phyloP scores from a whole-genome alignment of 2,113 vertebrate genomes.

The Seriola aureovittata region DNA sequence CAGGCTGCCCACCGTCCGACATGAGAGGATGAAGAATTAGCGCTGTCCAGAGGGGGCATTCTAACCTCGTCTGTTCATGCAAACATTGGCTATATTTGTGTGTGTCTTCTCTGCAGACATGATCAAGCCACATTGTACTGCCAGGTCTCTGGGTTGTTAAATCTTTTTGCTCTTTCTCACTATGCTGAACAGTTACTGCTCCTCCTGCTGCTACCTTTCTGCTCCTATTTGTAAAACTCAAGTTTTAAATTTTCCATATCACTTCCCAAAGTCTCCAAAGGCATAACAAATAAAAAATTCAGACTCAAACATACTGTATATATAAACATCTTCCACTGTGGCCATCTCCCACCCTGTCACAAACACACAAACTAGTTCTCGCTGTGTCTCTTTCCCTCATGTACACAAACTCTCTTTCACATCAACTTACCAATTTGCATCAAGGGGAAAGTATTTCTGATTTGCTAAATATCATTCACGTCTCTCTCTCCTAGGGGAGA shows the following conservation, averaged over 20 bases:
- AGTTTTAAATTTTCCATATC: slow-evolving; percentile 43
- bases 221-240: slow-evolving; percentile 28
- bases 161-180: slow-evolving; percentile 25
- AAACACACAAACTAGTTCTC: background rate
- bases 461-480: slow-evolving; percentile 56
- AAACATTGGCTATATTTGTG: slow-evolving; percentile 5
- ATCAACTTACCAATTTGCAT: slow-evolving; percentile 25
- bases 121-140: slow-evolving; percentile 25
- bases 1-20: too few species aligned
- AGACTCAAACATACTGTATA: slow-evolving; percentile 5
- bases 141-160: slow-evolving; percentile 22
- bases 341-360: background rate
- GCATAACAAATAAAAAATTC: slow-evolving; percentile 25
- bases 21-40: too few species aligned
- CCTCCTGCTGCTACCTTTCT: background rate
- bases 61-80: too few species aligned
- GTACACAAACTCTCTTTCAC: background rate
- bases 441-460: slow-evolving; percentile 40
- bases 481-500: slow-evolving; percentile 36
- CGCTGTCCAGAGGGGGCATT: too few species aligned
- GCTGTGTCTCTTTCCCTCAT: background rate
- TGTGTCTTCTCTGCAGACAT: slow-evolving; percentile 5
- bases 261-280: slow-evolving; percentile 18
- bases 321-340: background rate
- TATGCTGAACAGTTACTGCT: slow-evolving; percentile 19